Evolutionary conservation across 2,888 invertebrate species (phyloP), one percentile per base, ranked within the genome.

Genomic region (Drymonia ruficornis): DNA sequence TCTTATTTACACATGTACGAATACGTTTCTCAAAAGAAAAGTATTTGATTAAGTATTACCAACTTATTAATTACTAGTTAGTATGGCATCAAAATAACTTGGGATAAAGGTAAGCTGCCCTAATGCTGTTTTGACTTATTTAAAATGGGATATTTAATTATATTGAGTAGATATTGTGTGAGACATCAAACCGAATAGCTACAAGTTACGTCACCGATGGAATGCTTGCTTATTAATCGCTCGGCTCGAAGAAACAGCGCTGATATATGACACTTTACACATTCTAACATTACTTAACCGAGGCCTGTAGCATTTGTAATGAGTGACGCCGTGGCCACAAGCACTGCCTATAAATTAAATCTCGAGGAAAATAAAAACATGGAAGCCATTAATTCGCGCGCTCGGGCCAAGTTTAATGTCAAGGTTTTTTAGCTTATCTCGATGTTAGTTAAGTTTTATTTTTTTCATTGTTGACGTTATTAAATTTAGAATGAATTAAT

Each of bases 281-380:
- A 85, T 84, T 87, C 86, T 87, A 87, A 88, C 87, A 89, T 88
- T 84, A 86, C 81, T 85, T 81, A 83, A 78, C 78, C 74, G 78
- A 78, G 84, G 80, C 75, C 81, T 79, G 78, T 75, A 83, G 86
- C 86, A 87, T 89, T 89, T 83, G 87, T 90, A 87, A 89, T 86
- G 87, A 89, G 87, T 87, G 89, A 89, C 87, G 86, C 85, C 77
- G 81, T 76, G 80, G 82, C 80, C 80, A 81, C 86, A 82, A 86
- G 80, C 87, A 75, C 78, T 81, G 86, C 78, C 85, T 86, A 91
- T 92, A 91, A 92, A 92, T 92, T 91, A 90, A 89, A 91, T 90
- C 91, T 92, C 89, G 89, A 91, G 91, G 90, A 91, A 91, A 91
- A 91, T 91, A 90, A 91, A 92, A 91, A 91, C 92, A 87, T 90